These are phyloP conservation scores for Lepus europaeus DNA, from an alignment of 2,113 vertebrate genomes.

Conservation along the genomic window DNA sequence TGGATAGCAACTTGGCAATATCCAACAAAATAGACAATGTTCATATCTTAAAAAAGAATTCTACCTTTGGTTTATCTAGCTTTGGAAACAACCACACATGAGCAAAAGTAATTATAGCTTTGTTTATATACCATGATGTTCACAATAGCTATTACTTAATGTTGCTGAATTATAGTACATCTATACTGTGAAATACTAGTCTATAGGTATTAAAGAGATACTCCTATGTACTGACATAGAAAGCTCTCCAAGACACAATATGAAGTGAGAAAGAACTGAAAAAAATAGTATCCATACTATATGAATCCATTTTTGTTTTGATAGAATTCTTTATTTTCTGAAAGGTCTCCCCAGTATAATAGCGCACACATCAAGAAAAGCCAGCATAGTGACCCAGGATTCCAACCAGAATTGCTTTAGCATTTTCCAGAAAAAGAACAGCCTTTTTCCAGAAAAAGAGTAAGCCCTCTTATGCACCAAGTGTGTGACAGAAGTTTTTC, in stretches of 20 bases:
- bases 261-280: background rate
- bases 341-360: background rate
- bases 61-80: background rate
- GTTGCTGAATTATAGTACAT: background rate
- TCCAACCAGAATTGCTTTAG: background rate
- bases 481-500: background rate
- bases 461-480: background rate
- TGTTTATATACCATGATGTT: background rate
- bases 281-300: background rate
- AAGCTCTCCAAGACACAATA: background rate
- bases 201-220: background rate
- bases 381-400: background rate
- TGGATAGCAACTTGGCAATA: background rate
- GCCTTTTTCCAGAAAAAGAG: background rate
- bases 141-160: background rate
- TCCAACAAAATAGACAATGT: conserved; percentile 20
- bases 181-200: background rate
- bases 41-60: conserved; percentile 27
- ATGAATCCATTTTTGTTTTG: background rate
- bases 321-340: conserved; percentile 13
- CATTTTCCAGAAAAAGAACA: background rate
- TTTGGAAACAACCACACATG: conserved; percentile 15
- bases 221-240: background rate
- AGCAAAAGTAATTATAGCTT: conserved; percentile 12
- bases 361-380: background rate